A percentile compares a stretch with the other conserved stretches of the same genome.
These are phyloP conservation scores for Chaenogobius annularis DNA, from an alignment of 2,113 vertebrate species.

Conservation along the genomic window DNA sequence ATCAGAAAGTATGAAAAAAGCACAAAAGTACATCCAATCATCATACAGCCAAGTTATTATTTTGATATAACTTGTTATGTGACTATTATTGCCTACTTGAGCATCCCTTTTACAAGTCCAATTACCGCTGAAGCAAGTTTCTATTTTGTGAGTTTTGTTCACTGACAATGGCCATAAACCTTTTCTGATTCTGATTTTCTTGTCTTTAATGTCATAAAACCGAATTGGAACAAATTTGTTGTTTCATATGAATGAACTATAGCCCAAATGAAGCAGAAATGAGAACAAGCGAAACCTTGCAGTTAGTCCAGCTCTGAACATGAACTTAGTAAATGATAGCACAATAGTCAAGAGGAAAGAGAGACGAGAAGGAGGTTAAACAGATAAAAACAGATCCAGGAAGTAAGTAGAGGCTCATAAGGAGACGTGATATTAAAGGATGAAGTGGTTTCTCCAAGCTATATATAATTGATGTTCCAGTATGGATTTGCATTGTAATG, in stretches of 20 bases:
- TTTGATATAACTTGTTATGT: too few relatives aligned
- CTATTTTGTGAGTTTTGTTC: too few relatives aligned
- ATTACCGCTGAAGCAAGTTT: too few relatives aligned
- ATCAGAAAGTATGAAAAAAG: too few relatives aligned
- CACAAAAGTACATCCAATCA: too few relatives aligned
- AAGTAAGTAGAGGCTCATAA: constrained; percentile 19
- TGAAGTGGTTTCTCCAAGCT: constrained; percentile 28
- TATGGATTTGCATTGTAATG: constrained; percentile 22
- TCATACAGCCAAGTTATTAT: too few relatives aligned
- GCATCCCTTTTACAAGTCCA: not conserved
- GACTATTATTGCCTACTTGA: too few relatives aligned
- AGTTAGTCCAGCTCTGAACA: not conserved
- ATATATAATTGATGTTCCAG: constrained; percentile 35
- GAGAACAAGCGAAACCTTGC: not conserved
- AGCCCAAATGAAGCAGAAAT: not conserved
- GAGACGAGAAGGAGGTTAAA: not conserved
- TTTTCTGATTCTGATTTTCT: not conserved
- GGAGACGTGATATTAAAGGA: constrained; percentile 15
- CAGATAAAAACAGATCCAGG: constrained; percentile 1
- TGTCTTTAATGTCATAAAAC: not conserved
- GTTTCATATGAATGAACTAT: not conserved
- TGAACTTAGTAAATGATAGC: not conserved
- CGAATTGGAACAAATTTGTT: too few relatives aligned
- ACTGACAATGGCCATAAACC: too few relatives aligned
- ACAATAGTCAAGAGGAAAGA: not conserved